Evolutionary conservation across 2,113 vertebrate genomes (phyloP).

Genomic region (Coptodon rendalli): DNA sequence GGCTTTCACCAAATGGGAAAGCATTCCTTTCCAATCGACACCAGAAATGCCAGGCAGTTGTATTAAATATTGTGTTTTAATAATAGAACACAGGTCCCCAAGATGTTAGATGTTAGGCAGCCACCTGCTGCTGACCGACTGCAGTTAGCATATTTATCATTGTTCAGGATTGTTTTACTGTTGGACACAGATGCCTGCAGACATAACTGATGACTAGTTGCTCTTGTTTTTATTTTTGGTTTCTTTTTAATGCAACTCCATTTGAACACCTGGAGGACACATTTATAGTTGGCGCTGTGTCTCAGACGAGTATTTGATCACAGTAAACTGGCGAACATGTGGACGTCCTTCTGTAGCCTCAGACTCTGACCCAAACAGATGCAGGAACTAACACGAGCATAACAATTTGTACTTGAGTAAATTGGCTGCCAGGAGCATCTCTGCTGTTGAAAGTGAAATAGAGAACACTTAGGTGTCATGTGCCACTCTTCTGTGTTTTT

Average conservation of each 20-base stretch:
- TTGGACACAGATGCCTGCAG: accelerated
- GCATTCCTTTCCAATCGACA: accelerated
- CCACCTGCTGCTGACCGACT: accelerated
- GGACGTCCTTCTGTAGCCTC: neutral
- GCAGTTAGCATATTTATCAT: neutral
- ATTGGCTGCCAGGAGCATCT: neutral
- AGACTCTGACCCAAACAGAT: neutral
- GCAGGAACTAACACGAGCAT: neutral
- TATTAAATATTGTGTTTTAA: neutral
- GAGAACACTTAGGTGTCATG: accelerated
- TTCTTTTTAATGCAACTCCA: neutral
- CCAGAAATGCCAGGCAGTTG: neutral
- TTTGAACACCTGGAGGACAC: accelerated
- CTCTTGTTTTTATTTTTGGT: neutral
- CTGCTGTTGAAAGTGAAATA: neutral
- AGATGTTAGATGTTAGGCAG: neutral
- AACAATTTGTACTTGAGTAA: neutral
- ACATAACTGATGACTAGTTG: neutral
- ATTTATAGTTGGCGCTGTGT: neutral
- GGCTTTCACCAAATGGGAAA: neutral
- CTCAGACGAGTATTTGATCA: neutral
- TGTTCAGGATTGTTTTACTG: neutral
- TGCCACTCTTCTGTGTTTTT: neutral
- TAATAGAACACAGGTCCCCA: neutral
- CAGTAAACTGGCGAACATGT: neutral